A percentile compares a stretch with the other conserved stretches of the same genome.
phyloP scores from a whole-genome alignment of 2,888 invertebrate species.

The Lithophane semibrunnea region DNA sequence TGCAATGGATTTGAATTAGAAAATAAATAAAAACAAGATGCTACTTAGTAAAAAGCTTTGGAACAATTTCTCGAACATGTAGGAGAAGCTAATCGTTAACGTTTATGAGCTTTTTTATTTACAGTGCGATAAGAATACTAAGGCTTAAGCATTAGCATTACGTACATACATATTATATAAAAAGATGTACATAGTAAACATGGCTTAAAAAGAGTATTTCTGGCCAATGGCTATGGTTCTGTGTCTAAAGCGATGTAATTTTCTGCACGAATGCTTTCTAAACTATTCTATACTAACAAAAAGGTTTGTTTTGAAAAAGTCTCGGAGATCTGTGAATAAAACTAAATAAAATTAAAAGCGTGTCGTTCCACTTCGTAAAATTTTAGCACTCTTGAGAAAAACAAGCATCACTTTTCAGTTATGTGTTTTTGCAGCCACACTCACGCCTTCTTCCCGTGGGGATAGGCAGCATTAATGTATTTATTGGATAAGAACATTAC shows the following conservation, averaged over 20 bases:
- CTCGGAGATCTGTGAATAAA: neutral
- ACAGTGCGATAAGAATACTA: neutral
- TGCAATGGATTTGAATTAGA: neutral
- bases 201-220: neutral
- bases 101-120: constrained; percentile 10
- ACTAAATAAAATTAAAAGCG: neutral
- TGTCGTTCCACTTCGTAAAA: constrained; percentile 7
- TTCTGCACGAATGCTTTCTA: constrained; percentile 41
- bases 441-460: too few species aligned
- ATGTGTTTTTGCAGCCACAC: too few species aligned
- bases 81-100: neutral
- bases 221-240: constrained; percentile 37
- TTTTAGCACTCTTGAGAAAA: neutral
- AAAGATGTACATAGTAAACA: constrained; percentile 19
- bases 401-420: too few species aligned
- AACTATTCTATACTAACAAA: neutral
- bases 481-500: neutral
- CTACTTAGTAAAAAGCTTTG: neutral
- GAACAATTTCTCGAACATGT: neutral
- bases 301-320: neutral
- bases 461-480: neutral
- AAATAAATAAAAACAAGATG: neutral
- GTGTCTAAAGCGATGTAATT: constrained; percentile 19
- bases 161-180: constrained; percentile 13
- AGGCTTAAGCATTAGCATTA: constrained; percentile 1